Conservation (phyloP, 2,113 vertebrate species). For the Anas platyrhynchos region DNA sequence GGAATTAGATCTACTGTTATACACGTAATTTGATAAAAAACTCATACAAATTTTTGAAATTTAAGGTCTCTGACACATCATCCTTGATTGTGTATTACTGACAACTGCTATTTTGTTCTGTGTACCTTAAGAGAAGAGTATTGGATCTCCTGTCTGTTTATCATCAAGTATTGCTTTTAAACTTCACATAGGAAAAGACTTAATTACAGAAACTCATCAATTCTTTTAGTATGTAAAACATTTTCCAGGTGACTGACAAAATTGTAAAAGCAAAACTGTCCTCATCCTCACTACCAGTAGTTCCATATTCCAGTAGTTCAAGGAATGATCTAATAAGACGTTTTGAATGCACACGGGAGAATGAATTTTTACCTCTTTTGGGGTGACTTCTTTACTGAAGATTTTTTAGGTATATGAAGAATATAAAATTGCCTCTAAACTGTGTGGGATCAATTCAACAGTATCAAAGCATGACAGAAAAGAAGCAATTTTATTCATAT, state of each 20-base stretch:
- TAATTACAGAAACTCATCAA: not conserved
- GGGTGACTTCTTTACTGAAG: not conserved
- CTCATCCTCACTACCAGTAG: not conserved
- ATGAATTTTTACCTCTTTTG: not conserved
- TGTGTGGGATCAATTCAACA: not conserved
- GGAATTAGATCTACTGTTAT: not conserved
- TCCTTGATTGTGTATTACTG: not conserved
- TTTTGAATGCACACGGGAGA: not conserved
- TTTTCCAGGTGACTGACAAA: not conserved
- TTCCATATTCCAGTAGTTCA: not conserved
- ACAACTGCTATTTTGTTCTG: not conserved
- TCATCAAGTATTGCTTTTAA: not conserved
- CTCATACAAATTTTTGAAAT: accelerated
- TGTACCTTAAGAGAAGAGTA: not conserved
- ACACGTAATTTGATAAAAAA: not conserved
- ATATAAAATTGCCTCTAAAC: not conserved
- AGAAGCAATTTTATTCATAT: not conserved
- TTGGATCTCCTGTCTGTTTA: not conserved
- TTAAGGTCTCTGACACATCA: accelerated
- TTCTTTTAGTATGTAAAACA: not conserved
- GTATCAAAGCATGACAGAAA: not conserved
- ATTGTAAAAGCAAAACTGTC: not conserved
- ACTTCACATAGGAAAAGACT: not conserved
- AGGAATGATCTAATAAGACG: not conserved
- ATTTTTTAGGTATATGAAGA: not conserved